Base-by-base conservation (phyloP, 2,113 vertebrate species). In the Chaetorhynchus papuensis region DNA sequence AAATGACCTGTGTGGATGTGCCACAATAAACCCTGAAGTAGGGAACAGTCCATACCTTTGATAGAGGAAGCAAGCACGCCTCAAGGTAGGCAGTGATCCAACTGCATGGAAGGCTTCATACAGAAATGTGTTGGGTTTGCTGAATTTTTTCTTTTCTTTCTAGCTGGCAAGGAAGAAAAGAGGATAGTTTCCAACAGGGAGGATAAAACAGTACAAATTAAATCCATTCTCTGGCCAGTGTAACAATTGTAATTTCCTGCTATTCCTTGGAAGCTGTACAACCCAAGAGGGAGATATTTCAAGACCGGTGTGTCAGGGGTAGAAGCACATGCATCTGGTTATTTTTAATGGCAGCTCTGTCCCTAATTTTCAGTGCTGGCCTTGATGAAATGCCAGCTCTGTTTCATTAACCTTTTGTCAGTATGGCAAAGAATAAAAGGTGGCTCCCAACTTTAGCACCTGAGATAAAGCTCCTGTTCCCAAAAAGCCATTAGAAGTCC, bases 171-270 rank as follows among this genome's bases (percentile, higher is more conserved):
- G 30, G 90, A 93, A 90, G 87, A 79, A 90, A 93, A 91, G 71
- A 91, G 93, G 90, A 91, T 88, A 90, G 83, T 93, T 96, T 96
- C 93, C 92, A 96, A 92, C 75, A 88, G 93, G 85, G 95, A 97
- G 96, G 94, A 95, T 96, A 94, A 96, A 97, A 94, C 92, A 92
- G 94, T 92, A 86, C 96, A 97, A 97, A 97, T 97, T 95, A 95
- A 97, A 96, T 96, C 94, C 95, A 94, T 96, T 96, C 94, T 97
- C 92, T 94, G 93, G 95, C 93, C 85, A 94, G 94, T 70, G 74
- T 90, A 96, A 97, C 93, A 96, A 95, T 90, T 97, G 96, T 89
- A 97, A 97, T 96, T 96, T 96, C 94, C 96, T 97, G 94, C 94
- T 95, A 96, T 96, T 97, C 94, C 88, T 84, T 96, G 96, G 94